These are phyloP conservation scores for Drosophila helvetica DNA, from an alignment of 2,888 invertebrate species.

Conservation along the genomic window DNA sequence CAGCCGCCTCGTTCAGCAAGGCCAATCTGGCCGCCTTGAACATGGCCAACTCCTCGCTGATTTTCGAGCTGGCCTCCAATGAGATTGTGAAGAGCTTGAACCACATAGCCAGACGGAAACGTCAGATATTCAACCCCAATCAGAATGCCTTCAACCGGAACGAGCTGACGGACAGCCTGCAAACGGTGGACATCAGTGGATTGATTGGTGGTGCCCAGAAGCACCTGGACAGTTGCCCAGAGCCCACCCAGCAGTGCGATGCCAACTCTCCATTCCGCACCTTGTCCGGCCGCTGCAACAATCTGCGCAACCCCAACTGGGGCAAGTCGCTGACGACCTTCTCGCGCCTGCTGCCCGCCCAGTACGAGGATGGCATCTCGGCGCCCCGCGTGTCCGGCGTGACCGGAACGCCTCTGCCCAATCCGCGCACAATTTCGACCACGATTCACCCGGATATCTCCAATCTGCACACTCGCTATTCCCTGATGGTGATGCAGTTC, in stretches of 20 bases:
- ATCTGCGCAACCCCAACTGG: slow-evolving; percentile 91
- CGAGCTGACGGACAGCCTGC: slow-evolving; percentile 90
- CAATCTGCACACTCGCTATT: slow-evolving; percentile 93
- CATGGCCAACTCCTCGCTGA: slow-evolving; percentile 93
- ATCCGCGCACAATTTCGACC: slow-evolving; percentile 93
- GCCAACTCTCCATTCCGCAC: slow-evolving; percentile 88
- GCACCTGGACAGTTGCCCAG: slow-evolving; percentile 87
- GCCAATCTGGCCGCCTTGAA: slow-evolving; percentile 93
- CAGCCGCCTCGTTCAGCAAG: slow-evolving; percentile 95
- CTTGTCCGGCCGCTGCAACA: slow-evolving; percentile 94
- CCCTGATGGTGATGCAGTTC: slow-evolving; percentile 97
- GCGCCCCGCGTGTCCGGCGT: slow-evolving; percentile 90
- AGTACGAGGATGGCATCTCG: slow-evolving; percentile 95
- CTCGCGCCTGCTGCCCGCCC: slow-evolving; percentile 92
- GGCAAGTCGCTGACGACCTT: slow-evolving; percentile 94
- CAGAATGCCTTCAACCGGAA: slow-evolving; percentile 85
- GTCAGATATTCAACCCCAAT: slow-evolving; percentile 89
- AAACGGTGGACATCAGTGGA: slow-evolving; percentile 90
- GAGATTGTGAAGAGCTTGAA: slow-evolving; percentile 89
- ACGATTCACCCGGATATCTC: slow-evolving; percentile 96
- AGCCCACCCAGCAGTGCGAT: slow-evolving; percentile 89
- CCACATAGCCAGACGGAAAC: slow-evolving; percentile 86
- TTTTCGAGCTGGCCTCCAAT: slow-evolving; percentile 94
- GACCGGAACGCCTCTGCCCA: slow-evolving; percentile 91
- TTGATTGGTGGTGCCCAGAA: slow-evolving; percentile 84